Percentiles rank a stretch among this genome's conserved stretches.
Evolutionary conservation across 2,113 vertebrate species (phyloP).

Genomic region (Regulus satrapa): DNA sequence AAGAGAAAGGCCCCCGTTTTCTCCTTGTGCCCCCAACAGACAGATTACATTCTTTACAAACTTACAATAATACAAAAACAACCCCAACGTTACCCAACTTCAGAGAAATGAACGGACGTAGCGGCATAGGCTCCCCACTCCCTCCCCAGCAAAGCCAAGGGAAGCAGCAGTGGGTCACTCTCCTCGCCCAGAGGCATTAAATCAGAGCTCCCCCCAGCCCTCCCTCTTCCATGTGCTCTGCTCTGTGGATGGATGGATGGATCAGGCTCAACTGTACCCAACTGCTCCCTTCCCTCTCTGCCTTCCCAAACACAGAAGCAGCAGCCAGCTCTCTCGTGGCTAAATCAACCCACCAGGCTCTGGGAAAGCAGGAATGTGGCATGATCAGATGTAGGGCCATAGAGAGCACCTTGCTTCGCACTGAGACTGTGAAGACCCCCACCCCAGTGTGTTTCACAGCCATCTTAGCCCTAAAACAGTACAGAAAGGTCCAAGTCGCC

Average conservation of each 20-base stretch:
- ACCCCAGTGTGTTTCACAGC: background rate
- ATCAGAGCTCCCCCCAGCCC: background rate
- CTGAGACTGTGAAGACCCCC: background rate
- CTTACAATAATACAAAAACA: slow-evolving; percentile 64
- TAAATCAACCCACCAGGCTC: background rate
- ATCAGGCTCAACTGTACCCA: background rate
- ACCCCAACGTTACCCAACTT: background rate
- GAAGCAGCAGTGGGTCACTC: background rate
- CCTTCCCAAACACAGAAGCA: background rate
- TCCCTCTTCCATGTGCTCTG: background rate
- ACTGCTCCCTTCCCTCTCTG: background rate
- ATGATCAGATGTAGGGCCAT: background rate
- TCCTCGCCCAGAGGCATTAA: background rate
- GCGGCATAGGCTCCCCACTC: background rate
- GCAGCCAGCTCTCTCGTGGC: background rate
- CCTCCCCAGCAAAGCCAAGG: background rate
- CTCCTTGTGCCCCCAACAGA: slow-evolving; percentile 52
- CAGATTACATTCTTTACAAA: slow-evolving; percentile 73
- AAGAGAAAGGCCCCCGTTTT: slow-evolving; percentile 27
- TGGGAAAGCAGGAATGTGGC: background rate
- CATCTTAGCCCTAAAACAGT: background rate
- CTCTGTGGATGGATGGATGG: background rate
- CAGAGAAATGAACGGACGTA: background rate
- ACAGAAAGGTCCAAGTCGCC: background rate
- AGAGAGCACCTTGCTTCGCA: background rate